phyloP scores from a whole-genome alignment of 2,888 invertebrate species.

The Germaria angustata region DNA sequence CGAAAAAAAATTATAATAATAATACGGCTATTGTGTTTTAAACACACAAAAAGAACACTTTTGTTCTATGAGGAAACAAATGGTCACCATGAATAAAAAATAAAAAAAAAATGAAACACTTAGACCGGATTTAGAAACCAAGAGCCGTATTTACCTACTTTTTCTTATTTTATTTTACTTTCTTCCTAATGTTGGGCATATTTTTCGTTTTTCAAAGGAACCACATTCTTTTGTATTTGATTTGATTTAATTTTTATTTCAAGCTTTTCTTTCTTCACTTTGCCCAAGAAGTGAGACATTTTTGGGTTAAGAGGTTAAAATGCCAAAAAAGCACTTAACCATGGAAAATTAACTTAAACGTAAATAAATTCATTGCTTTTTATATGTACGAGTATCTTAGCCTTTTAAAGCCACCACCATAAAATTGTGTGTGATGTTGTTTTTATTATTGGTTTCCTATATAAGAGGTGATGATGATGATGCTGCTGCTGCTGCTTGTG shows the following conservation, averaged over 20 bases:
- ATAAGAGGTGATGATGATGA: no score
- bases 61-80: slow-evolving; percentile 31
- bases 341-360: slow-evolving; percentile 61
- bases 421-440: not conserved
- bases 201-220: not conserved
- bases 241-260: slow-evolving; percentile 43
- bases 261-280: not conserved
- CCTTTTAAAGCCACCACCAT: slow-evolving; percentile 13
- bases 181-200: slow-evolving; percentile 19
- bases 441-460: not conserved
- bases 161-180: not conserved
- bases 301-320: slow-evolving; percentile 67
- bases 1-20: no score
- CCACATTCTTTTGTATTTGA: not conserved
- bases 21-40: not conserved
- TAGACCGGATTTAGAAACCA: slow-evolving; percentile 56
- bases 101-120: slow-evolving; percentile 54
- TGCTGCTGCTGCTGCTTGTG: not conserved
- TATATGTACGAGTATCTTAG: not conserved
- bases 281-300: slow-evolving; percentile 48
- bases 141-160: slow-evolving; percentile 51
- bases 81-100: slow-evolving; percentile 42
- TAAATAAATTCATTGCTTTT: not conserved
- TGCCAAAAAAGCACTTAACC: slow-evolving; percentile 61
- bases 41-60: slow-evolving; percentile 4